Conservation (phyloP, 1,140 invertebrate genomes). For the Prorops nasuta region DNA sequence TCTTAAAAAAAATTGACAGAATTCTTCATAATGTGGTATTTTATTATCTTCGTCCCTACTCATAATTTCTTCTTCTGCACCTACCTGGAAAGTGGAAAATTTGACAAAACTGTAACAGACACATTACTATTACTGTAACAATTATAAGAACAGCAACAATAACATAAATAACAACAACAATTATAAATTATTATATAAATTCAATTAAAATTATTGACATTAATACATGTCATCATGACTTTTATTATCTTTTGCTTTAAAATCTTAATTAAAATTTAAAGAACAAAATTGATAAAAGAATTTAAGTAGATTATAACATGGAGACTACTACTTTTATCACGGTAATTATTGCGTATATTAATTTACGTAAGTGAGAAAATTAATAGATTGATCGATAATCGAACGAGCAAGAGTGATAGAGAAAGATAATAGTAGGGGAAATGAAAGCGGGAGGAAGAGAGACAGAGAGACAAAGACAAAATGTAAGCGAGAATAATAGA, state of each 20-base stretch:
- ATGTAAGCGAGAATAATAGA: background rate
- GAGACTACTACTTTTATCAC: too few species aligned
- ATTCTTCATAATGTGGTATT: constrained; percentile 37
- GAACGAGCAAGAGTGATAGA: background rate
- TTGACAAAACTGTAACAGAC: too few species aligned
- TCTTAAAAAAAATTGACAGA: constrained; percentile 35
- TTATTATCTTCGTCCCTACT: constrained; percentile 33
- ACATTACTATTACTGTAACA: too few species aligned
- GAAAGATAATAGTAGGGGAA: background rate
- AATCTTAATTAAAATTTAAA: too few species aligned
- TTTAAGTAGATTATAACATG: too few species aligned
- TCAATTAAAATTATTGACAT: background rate
- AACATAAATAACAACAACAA: background rate
- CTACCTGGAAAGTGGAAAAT: constrained; percentile 33
- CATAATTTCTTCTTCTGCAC: constrained; percentile 40
- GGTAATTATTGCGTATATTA: background rate
- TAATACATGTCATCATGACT: background rate
- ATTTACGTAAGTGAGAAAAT: background rate
- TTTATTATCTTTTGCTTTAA: background rate
- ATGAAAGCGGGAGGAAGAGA: background rate
- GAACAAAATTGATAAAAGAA: too few species aligned
- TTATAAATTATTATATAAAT: background rate
- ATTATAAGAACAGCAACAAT: background rate
- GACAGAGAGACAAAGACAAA: background rate
- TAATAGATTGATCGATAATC: background rate